Conservation (phyloP, 2,888 invertebrate species). For the Agriopis leucophaearia region DNA sequence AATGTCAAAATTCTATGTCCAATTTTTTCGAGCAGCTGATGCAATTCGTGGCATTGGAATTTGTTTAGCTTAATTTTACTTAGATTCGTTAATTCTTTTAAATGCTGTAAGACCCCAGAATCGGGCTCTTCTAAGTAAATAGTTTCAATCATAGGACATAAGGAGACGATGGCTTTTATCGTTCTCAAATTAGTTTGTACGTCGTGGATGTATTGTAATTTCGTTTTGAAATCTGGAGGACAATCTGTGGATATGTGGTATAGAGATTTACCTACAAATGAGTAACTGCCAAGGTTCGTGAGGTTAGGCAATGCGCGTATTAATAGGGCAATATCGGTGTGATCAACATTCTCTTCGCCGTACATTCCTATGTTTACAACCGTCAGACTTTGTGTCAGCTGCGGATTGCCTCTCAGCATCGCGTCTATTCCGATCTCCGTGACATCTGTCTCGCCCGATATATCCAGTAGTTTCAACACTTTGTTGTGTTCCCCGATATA, state of each 20-base stretch:
- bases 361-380: conserved; percentile 90
- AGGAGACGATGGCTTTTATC: conserved; percentile 86
- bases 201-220: conserved; percentile 89
- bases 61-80: conserved; percentile 88
- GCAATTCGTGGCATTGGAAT: conserved; percentile 87
- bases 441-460: conserved; percentile 90
- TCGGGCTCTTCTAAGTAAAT: conserved; percentile 89
- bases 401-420: conserved; percentile 83
- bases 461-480: conserved; percentile 87
- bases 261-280: conserved; percentile 89
- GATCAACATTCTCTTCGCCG: conserved; percentile 89
- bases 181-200: conserved; percentile 87
- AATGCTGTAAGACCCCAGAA: conserved; percentile 79
- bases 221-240: conserved; percentile 85
- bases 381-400: conserved; percentile 83
- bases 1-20: conserved; percentile 85
- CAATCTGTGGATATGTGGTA: conserved; percentile 84
- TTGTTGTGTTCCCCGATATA: conserved; percentile 85
- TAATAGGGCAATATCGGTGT: conserved; percentile 88
- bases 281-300: conserved; percentile 88
- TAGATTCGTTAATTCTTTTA: conserved; percentile 80
- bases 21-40: conserved; percentile 84
- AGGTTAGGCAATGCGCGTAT: conserved; percentile 88
- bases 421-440: conserved; percentile 88
- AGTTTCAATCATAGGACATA: conserved; percentile 88